Conservation (phyloP, 2,113 vertebrate species). For the Lathamus discolor region DNA sequence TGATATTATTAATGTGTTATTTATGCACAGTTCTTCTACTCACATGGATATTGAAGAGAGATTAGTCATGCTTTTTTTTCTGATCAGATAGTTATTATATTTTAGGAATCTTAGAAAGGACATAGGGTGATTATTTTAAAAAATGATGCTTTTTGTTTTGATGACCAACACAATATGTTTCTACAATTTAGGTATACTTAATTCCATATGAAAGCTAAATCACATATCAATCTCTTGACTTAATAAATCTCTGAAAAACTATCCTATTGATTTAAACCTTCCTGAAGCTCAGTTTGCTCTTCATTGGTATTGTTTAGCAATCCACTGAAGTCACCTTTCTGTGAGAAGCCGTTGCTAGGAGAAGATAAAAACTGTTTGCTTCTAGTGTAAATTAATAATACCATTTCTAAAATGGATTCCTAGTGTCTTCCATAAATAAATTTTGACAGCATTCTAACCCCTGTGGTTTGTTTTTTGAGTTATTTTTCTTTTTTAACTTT, state of each 20-base stretch:
- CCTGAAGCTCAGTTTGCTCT: not conserved
- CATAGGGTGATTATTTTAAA: not conserved
- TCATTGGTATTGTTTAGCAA: not conserved
- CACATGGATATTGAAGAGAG: not conserved
- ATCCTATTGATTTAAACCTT: slow-evolving; percentile 24
- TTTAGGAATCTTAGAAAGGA: not conserved
- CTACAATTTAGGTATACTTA: not conserved
- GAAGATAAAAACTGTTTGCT: slow-evolving; percentile 3
- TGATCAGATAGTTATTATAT: not conserved
- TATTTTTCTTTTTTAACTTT: not conserved
- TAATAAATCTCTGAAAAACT: not conserved
- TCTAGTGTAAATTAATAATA: not conserved
- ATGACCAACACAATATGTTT: not conserved
- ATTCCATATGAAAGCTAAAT: not conserved
- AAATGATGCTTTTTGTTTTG: not conserved
- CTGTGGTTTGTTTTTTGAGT: not conserved
- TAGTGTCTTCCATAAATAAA: not conserved
- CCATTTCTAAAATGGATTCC: not conserved
- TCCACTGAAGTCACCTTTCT: not conserved
- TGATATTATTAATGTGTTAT: not conserved
- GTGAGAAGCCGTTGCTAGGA: not conserved
- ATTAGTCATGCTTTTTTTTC: not conserved
- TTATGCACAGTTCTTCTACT: not conserved
- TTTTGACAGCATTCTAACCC: not conserved
- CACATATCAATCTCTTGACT: not conserved